Conservation (phyloP, 2,113 vertebrate species). For the Lycocorax pyrrhopterus region DNA sequence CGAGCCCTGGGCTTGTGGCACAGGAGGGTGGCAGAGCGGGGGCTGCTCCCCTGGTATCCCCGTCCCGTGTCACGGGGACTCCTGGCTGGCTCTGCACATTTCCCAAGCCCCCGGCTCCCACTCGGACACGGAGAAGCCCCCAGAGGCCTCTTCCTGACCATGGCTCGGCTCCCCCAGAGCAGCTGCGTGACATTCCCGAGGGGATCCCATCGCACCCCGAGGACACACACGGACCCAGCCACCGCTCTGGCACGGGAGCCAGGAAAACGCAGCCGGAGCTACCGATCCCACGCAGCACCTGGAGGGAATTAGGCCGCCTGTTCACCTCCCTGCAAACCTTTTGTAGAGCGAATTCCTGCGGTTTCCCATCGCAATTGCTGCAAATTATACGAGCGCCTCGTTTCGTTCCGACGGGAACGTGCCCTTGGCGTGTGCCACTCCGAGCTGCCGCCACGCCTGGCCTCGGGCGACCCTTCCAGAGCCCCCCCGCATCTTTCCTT, state of each 20-base stretch:
- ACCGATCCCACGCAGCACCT: not conserved
- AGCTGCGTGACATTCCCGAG: not conserved
- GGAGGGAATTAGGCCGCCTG: slow-evolving; percentile 35
- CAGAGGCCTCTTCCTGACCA: not conserved
- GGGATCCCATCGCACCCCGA: rapidly evolving
- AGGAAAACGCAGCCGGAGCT: not conserved
- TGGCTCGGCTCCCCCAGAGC: rapidly evolving
- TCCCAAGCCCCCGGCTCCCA: not conserved
- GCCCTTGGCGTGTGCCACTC: not conserved
- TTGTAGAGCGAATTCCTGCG: slow-evolving; percentile 35
- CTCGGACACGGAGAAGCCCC: not conserved
- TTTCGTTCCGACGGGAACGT: not conserved
- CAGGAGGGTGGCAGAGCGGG: not conserved
- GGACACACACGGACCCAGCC: not conserved
- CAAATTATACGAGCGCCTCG: slow-evolving; percentile 25
- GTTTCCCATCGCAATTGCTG: slow-evolving; percentile 36
- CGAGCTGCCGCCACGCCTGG: not conserved
- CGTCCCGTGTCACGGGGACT: rapidly evolving
- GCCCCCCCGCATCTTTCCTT: rapidly evolving
- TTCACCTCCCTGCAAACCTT: slow-evolving; percentile 41
- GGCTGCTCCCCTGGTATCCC: not conserved
- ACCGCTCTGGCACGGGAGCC: rapidly evolving
- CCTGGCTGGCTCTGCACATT: rapidly evolving
- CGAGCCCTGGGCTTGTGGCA: rapidly evolving
- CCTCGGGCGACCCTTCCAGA: not conserved